Base-by-base conservation (phyloP, 2,888 invertebrate species). In the Choristoneura rosaceana region DNA sequence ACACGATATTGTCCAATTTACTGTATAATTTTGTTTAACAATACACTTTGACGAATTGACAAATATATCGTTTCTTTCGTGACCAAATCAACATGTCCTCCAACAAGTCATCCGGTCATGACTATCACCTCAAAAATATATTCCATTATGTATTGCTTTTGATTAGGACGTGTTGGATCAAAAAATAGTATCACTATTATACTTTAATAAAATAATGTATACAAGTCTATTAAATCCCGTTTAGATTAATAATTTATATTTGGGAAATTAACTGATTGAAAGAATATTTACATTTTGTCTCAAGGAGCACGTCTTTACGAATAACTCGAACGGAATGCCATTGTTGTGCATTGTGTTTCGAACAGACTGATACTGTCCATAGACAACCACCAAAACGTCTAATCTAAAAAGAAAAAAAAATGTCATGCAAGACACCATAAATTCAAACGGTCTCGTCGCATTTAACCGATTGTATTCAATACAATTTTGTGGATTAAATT, bases 11-110 rank as follows among this genome's bases (percentile, higher is more conserved):
- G 88, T 87, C 85, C 76, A 80, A 77, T 83, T 87, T 87, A 92
- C 91, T 90, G 74, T 80, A 83, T 75, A 93, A 91, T 92, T 93
- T 93, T 88, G 90, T 86, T 86, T 81, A 87, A 91, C 90, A 92
- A 90, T 90, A 92, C 88, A 90, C 86, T 90, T 88, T 87, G 89
- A 90, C 87, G 90, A 93, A 89, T 90, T 92, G 93, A 92, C 92
- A 92, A 91, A 64, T 62, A 81, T 88, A 85, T 87, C 86, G 86
- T 88, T 85, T 85, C 84, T 84, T 84, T 91, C 88, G 86, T 91
- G 90, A 90, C 90, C 88, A 85, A 92, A 88, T 90, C 92, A 93
- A 93, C 91, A 93, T 93, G 93, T 92, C 93, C 79, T 87, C 91
- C 90, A 84, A 89, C 87, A 84, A 84, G 79, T 87, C 84, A 85